Conservation (phyloP, 2,113 vertebrate species). For the Onychorhynchus coronatus region DNA sequence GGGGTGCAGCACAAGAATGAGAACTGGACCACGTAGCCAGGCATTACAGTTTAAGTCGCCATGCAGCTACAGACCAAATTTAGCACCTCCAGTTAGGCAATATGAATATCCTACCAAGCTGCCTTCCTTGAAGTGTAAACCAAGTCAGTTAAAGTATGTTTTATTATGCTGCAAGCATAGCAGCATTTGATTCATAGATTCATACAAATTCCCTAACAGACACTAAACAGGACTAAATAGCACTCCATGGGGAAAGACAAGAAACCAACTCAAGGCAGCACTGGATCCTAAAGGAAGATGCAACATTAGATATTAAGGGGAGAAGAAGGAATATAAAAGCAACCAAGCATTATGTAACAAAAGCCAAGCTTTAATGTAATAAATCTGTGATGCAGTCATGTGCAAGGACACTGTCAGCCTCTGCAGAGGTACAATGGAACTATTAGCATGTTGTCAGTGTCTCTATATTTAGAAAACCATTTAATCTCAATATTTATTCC, state of each 20-base stretch:
- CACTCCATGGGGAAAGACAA: background rate
- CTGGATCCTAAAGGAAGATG: background rate
- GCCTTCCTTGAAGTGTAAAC: background rate
- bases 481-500: constrained; percentile 18
- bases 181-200: background rate
- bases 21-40: background rate
- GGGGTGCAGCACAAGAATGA: fast-evolving
- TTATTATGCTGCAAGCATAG: background rate
- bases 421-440: background rate
- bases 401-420: constrained; percentile 20
- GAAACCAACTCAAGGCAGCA: background rate
- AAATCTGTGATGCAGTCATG: background rate
- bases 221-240: background rate
- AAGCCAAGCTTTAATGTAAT: background rate
- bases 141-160: background rate
- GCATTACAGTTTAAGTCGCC: background rate
- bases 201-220: background rate
- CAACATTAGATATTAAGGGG: background rate
- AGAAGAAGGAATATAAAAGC: constrained; percentile 1
- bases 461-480: constrained; percentile 53
- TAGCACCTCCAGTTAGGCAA: background rate
- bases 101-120: background rate
- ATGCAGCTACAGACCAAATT: background rate
- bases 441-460: background rate
- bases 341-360: too few species aligned